phyloP scores from a whole-genome alignment of 1,140 invertebrate genomes.

The Teleopsis dalmanni region DNA sequence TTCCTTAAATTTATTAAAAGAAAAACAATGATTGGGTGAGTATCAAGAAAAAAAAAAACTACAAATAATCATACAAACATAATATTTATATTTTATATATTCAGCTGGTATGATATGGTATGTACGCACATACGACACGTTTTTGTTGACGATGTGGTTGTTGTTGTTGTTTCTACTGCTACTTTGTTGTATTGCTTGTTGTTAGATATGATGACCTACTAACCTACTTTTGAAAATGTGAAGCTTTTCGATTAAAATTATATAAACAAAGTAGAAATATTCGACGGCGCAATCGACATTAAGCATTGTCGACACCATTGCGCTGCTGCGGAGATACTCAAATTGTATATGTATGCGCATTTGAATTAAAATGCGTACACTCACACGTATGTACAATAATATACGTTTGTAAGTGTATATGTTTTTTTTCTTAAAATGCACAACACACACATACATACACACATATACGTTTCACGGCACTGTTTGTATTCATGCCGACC shows the following conservation, averaged over 20 bases:
- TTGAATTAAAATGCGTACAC: neutral
- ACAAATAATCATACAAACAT: neutral
- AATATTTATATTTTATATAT: neutral
- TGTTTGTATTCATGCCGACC: neutral
- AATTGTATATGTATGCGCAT: too few species aligned
- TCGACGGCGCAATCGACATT: constrained; percentile 42
- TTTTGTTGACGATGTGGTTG: too few species aligned
- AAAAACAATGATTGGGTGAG: too few species aligned
- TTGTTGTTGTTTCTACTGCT: neutral
- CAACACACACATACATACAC: neutral
- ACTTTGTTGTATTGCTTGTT: constrained; percentile 15
- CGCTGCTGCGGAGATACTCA: too few species aligned
- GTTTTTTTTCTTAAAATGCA: neutral
- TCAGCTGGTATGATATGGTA: neutral
- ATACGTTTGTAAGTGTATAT: neutral
- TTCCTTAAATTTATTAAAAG: neutral
- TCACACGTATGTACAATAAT: neutral
- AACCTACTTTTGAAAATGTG: constrained; percentile 33
- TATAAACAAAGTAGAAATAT: constrained; percentile 43
- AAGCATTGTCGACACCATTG: constrained; percentile 15
- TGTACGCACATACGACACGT: neutral
- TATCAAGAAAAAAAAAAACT: neutral
- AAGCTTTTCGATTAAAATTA: constrained; percentile 33
- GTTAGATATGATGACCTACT: constrained; percentile 45
- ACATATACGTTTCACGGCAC: neutral